phyloP scores from a whole-genome alignment of 2,888 invertebrate species.

The Laspeyria flexula region DNA sequence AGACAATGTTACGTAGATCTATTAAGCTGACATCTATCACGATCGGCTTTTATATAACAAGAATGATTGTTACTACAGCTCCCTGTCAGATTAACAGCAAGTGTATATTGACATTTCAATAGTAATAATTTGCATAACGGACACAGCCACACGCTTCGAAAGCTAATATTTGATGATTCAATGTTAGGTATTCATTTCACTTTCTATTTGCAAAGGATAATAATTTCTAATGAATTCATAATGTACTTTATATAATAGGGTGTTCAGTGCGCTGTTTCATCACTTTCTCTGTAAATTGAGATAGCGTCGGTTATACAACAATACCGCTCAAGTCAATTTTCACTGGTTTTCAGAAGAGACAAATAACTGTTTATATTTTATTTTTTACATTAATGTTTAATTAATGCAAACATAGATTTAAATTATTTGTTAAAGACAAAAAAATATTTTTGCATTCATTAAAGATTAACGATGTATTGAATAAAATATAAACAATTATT shows the following conservation, averaged over 20 bases:
- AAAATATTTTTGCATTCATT: no score
- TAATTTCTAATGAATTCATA: constrained; percentile 41
- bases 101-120: constrained; percentile 42
- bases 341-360: no score
- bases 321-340: no score
- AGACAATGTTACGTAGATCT: background rate
- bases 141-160: constrained; percentile 33
- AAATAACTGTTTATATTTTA: no score
- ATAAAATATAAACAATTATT: no score
- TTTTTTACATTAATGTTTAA: no score
- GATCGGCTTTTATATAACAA: constrained; percentile 3
- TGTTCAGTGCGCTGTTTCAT: background rate
- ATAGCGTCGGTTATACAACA: constrained; percentile 4
- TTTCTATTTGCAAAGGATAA: constrained; percentile 43
- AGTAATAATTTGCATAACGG: constrained; percentile 44
- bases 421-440: no score
- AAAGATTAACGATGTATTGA: no score
- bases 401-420: no score
- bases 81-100: constrained; percentile 24
- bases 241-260: constrained; percentile 29
- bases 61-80: constrained; percentile 25
- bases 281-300: constrained; percentile 19
- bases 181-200: constrained; percentile 35
- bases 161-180: constrained; percentile 38
- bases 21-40: background rate